Base-by-base conservation (phyloP, 2,113 vertebrate species). In the Coryphaenoides rupestris region DNA sequence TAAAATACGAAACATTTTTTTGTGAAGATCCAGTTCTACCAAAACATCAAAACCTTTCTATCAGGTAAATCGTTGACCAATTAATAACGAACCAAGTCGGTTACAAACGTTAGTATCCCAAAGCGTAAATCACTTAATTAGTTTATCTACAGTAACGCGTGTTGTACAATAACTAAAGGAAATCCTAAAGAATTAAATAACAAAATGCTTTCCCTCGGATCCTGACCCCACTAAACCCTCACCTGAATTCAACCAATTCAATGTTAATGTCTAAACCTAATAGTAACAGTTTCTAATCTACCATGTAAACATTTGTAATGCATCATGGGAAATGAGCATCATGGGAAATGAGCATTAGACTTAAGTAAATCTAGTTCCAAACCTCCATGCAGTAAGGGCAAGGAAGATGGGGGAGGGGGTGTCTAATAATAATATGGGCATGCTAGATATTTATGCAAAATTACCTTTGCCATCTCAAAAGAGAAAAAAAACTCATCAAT, bases 141-240 rank as follows among this genome's bases (percentile, higher is more conserved):
- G 64, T 65, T 72, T 17, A 75, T 21, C 68, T 75, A 82, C 24
- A 64, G 21, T 66, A 62, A 69, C 50, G 52, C 49, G 53, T 75
- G 83, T 88, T 90, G 89, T 87, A 89, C 79, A 87, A 90, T 89
- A 86, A 90, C 88, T 88, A 88, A 84, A 50, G 70, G 58, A 60
- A 78, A 78, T 68, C 72, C 80, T 77, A 83, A 63, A 81, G 73
- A 64, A 80, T 80, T 55, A 75, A 68, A 63, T 76, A 55, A 71
- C 19, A 49, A 80, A 83, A 76, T 40, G 33, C 13, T 40, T 7
- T 12, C 28, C 28, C 5, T 40, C 7, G 13, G 9, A 10, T 40
- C 33, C 13, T 40, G 9, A 6, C 33, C 33, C 33, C 1, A 40
- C 6, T 40, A 40, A 40, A 40, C 33, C 33, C 33, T 40, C 24